A percentile compares a stretch with the other conserved stretches of the same genome.
phyloP scores from a whole-genome alignment of 2,888 invertebrate genomes.

The Chydorus sphaericus region DNA sequence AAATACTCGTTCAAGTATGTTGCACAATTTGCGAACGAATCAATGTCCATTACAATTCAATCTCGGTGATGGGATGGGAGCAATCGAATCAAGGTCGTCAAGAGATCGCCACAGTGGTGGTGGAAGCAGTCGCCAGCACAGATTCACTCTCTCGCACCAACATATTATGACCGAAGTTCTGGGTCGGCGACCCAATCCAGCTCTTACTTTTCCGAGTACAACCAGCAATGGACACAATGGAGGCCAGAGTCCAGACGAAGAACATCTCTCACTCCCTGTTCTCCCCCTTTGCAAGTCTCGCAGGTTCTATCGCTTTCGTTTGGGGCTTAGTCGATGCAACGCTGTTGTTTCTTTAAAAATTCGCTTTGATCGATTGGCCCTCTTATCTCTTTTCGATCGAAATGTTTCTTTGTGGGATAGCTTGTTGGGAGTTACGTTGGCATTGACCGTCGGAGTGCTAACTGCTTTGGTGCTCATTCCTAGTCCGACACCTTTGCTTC shows the following conservation, averaged over 20 bases:
- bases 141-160: too few species aligned
- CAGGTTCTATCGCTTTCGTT: conserved; percentile 59
- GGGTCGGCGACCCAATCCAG: conserved; percentile 6
- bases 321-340: conserved; percentile 39
- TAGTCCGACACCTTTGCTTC: conserved; percentile 54
- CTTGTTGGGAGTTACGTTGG: conserved; percentile 62
- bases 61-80: background rate
- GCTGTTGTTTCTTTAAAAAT: conserved; percentile 45
- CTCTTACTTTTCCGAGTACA: too few species aligned
- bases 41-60: conserved; percentile 7
- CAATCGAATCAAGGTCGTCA: too few species aligned
- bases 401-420: conserved; percentile 73
- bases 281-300: conserved; percentile 21
- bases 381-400: conserved; percentile 83
- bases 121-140: background rate
- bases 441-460: conserved; percentile 46
- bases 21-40: conserved; percentile 9
- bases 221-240: background rate
- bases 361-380: conserved; percentile 77
- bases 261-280: background rate
- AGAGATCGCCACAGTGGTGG: background rate
- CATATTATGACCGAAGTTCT: conserved; percentile 10
- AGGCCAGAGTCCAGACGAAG: background rate
- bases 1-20: conserved; percentile 6
- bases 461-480: conserved; percentile 66